Evolutionary conservation across 2,888 invertebrate genomes (phyloP), one percentile per base, ranked within the genome.

Genomic region (Metalampra italica): DNA sequence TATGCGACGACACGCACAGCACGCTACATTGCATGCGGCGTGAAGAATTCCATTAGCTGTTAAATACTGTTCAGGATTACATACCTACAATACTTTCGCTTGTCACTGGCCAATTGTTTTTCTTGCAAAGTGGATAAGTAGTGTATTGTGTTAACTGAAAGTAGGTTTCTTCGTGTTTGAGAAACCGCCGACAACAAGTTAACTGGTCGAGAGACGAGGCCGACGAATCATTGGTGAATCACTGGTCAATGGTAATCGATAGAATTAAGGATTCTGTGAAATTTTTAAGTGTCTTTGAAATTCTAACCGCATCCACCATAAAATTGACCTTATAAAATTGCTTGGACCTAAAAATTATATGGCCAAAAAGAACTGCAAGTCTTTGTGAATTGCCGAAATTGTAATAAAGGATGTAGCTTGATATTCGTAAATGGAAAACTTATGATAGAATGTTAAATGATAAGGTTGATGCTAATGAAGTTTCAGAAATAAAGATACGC

Each of bases 11-110:
- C 14, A 48, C 51, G 51, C 84, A 83, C 80, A 82, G 51, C 84
- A 83, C 80, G 82, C 71, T 54, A 81, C 45, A 53, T 81, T 55
- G 83, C 84, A 77, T 82, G 82, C 54, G 53, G 65, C 63, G 65
- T 62, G 62, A 68, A 69, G 62, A 65, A 65, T 68, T 64, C 64
- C 57, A 71, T 72, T 74, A 67, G 59, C 68, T 60, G 63, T 66
- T 66, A 70, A 75, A 69, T 62, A 66, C 56, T 58, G 52, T 48
- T 53, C 54, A 62, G 61, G 66, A 71, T 70, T 68, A 69, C 62
- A 64, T 59, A 22, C 22, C 22, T n/a, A 58, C 62, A 45, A 55
- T 54, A 78, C 81, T 81, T 79, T 81, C 81, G 70, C 78, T 74
- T 70, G 71, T 72, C 74, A 71, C 54, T 59, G 56, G 49, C 49